phyloP scores from a whole-genome alignment of 2,888 invertebrate species.

The Pediacus dermestoides region DNA sequence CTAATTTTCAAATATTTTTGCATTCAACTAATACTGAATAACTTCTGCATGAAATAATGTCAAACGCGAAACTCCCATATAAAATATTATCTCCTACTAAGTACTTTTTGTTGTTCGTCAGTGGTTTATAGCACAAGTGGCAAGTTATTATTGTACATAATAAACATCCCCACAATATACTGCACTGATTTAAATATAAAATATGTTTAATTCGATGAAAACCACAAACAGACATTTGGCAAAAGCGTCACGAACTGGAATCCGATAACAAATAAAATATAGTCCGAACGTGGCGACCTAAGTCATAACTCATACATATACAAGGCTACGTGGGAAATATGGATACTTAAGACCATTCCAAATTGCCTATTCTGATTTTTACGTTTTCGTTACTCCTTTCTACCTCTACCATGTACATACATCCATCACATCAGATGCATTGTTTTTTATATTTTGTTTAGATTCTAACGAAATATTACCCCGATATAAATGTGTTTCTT shows the following conservation, averaged over 20 bases:
- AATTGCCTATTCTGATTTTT: conserved; percentile 46
- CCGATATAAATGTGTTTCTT: too few species aligned
- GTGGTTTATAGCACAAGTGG: too few species aligned
- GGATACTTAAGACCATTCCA: conserved; percentile 47
- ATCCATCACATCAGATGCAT: conserved; percentile 31
- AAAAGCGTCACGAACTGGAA: conserved; percentile 49
- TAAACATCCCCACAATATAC: conserved; percentile 2
- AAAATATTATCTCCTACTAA: too few species aligned
- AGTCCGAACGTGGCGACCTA: conserved; percentile 48
- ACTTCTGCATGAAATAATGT: too few species aligned
- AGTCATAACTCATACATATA: conserved; percentile 49
- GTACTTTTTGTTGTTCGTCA: too few species aligned
- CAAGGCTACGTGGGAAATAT: conserved; percentile 48
- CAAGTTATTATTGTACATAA: too few species aligned
- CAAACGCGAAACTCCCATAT: too few species aligned
- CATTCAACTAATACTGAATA: too few species aligned
- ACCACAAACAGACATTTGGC: conserved; percentile 47
- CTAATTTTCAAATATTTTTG: too few species aligned
- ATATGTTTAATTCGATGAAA: conserved; percentile 48
- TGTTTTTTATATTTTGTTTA: too few species aligned
- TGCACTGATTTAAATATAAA: conserved; percentile 33
- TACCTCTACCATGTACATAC: conserved; percentile 30
- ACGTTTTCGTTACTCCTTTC: conserved; percentile 34
- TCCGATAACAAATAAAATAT: conserved; percentile 53
- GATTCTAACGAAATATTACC: too few species aligned